phyloP scores from a whole-genome alignment of 1,140 invertebrate species.

The Dendrolimus punctatus region DNA sequence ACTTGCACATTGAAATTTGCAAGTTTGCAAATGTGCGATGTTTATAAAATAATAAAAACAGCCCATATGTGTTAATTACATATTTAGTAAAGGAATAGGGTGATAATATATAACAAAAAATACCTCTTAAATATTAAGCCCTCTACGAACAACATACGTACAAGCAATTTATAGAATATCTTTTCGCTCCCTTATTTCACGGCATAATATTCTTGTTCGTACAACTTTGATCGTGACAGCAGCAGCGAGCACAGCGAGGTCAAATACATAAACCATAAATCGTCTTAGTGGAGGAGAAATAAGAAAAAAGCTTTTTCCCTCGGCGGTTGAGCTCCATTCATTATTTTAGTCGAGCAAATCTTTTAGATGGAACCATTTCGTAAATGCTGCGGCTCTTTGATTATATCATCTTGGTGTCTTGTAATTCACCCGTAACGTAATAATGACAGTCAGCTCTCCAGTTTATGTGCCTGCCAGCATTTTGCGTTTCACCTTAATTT shows the following conservation, averaged over 20 bases:
- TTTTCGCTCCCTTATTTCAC: slow-evolving; percentile 20
- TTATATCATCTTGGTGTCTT: background rate
- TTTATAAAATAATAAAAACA: too few species aligned
- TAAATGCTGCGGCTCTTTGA: background rate
- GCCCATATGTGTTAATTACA: too few species aligned
- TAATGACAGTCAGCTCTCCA: too few species aligned
- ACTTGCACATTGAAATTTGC: too few species aligned
- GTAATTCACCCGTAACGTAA: background rate
- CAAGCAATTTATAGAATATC: slow-evolving; percentile 12
- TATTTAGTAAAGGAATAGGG: too few species aligned
- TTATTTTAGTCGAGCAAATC: slow-evolving; percentile 35
- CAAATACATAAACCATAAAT: slow-evolving; percentile 66
- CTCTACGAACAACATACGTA: background rate
- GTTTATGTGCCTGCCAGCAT: too few species aligned
- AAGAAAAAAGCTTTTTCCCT: slow-evolving; percentile 44
- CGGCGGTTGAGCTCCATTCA: slow-evolving; percentile 39
- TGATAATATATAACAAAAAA: background rate
- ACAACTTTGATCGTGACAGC: slow-evolving; percentile 50
- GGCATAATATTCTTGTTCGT: slow-evolving; percentile 34
- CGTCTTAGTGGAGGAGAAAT: slow-evolving; percentile 42
- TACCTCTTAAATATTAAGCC: background rate
- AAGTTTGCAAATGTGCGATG: too few species aligned
- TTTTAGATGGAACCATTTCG: background rate
- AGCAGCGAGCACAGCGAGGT: slow-evolving; percentile 39
- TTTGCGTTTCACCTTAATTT: too few species aligned